These are phyloP conservation scores for Cheiracanthium punctorium DNA, from an alignment of 2,888 invertebrate species.

Conservation along the genomic window DNA sequence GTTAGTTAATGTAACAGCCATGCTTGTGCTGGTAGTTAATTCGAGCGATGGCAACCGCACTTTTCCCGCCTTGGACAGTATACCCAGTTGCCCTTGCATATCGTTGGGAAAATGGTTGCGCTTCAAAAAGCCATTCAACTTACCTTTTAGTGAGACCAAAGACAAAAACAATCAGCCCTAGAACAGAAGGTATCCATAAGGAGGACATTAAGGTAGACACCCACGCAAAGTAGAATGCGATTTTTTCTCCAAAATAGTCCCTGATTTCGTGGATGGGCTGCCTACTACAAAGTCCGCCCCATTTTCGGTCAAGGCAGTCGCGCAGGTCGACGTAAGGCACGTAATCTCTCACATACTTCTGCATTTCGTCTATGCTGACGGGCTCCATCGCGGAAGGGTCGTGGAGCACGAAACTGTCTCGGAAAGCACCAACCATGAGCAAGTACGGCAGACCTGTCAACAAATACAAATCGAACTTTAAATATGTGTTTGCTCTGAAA, in stretches of 20 bases:
- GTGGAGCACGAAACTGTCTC: slow-evolving; percentile 67
- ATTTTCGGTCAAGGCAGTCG: slow-evolving; percentile 37
- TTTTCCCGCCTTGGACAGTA: too few relatives aligned
- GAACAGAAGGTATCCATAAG: slow-evolving; percentile 63
- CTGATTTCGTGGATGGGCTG: slow-evolving; percentile 68
- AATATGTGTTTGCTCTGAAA: too few relatives aligned
- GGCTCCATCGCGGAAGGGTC: slow-evolving; percentile 64
- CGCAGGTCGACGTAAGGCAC: slow-evolving; percentile 38
- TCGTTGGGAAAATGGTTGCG: too few relatives aligned
- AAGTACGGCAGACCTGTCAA: slow-evolving; percentile 61
- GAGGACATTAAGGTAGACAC: slow-evolving; percentile 66
- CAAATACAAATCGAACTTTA: neutral
- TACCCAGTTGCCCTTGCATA: too few relatives aligned
- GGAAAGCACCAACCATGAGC: slow-evolving; percentile 62
- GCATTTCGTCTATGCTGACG: slow-evolving; percentile 36
- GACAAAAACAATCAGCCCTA: slow-evolving; percentile 65
- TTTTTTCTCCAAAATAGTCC: slow-evolving; percentile 71
- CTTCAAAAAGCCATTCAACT: too few relatives aligned
- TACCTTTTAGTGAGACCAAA: slow-evolving; percentile 67
- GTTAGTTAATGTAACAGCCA: too few relatives aligned
- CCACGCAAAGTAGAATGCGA: slow-evolving; percentile 71
- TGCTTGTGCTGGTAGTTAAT: too few relatives aligned
- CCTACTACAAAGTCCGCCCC: slow-evolving; percentile 46
- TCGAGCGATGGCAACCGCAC: too few relatives aligned
- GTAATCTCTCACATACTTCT: neutral